Conservation (phyloP, 1,140 invertebrate genomes). For the Charaxes varanes region DNA sequence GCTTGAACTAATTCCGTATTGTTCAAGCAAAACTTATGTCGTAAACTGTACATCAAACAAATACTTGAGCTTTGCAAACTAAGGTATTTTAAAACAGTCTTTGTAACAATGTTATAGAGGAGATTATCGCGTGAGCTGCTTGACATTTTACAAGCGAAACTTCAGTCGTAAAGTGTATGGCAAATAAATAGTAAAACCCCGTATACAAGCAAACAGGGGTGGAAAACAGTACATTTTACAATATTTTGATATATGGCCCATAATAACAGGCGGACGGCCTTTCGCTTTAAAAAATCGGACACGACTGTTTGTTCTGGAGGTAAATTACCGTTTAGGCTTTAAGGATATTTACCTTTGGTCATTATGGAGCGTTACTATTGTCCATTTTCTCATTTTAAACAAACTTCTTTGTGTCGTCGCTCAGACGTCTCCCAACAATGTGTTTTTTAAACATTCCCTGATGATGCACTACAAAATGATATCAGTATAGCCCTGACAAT, state of each 20-base stretch:
- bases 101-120: not conserved
- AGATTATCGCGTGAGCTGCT: not conserved
- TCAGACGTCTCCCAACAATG: too few species aligned
- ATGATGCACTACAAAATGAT: too few species aligned
- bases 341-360: slow-evolving; percentile 14
- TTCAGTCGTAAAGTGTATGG: not conserved
- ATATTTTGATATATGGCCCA: slow-evolving; percentile 67
- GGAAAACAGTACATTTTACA: slow-evolving; percentile 50
- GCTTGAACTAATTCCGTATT: too few species aligned
- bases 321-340: slow-evolving; percentile 41
- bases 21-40: too few species aligned
- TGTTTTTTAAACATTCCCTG: too few species aligned
- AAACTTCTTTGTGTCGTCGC: not conserved
- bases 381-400: not conserved
- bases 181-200: slow-evolving; percentile 22
- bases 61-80: not conserved
- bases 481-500: too few species aligned
- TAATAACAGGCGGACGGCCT: slow-evolving; percentile 54
- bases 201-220: slow-evolving; percentile 44
- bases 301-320: slow-evolving; percentile 39
- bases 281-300: slow-evolving; percentile 55
- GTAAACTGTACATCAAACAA: too few species aligned
- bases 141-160: not conserved
- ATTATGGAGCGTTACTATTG: slow-evolving; percentile 20
- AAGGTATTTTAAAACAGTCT: not conserved